Percentiles rank a stretch among this genome's conserved stretches.
Evolutionary conservation across 2,113 vertebrate genomes (phyloP).

Genomic region (Riparia riparia): DNA sequence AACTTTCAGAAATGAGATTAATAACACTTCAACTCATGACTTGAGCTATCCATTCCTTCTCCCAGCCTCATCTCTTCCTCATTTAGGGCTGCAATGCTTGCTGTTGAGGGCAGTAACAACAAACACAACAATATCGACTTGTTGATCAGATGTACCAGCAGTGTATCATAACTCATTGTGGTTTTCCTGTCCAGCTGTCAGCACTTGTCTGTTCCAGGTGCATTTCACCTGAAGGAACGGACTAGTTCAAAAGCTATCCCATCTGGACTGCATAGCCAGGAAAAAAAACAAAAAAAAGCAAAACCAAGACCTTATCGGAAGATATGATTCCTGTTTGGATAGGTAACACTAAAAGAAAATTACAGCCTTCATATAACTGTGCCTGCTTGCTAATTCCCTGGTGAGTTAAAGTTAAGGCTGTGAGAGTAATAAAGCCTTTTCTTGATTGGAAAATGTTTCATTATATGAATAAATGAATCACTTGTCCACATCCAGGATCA

Average conservation of each 20-base stretch:
- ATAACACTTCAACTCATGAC: not conserved
- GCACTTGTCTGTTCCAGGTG: not conserved
- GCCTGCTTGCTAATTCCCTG: not conserved
- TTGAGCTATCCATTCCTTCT: not conserved
- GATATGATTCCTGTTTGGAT: slow-evolving; percentile 35
- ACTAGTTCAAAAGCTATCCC: slow-evolving; percentile 49
- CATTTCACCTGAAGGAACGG: slow-evolving; percentile 16
- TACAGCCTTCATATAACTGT: not conserved
- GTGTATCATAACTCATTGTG: not conserved
- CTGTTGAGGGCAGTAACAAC: not conserved
- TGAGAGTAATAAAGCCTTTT: slow-evolving; percentile 47
- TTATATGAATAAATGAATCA: slow-evolving; percentile 72
- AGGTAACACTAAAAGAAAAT: slow-evolving; percentile 58
- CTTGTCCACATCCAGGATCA: slow-evolving; percentile 67
- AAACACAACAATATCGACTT: slow-evolving; percentile 19
- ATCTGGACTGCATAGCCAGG: not conserved
- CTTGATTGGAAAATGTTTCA: slow-evolving; percentile 65
- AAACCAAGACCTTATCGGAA: slow-evolving; percentile 27
- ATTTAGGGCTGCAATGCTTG: not conserved
- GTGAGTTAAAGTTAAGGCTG: slow-evolving; percentile 10
- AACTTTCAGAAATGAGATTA: not conserved
- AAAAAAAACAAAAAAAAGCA: not conserved
- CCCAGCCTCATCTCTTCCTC: not conserved
- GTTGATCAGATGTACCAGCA: slow-evolving; percentile 6
- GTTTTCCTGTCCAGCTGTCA: not conserved